Conservation (phyloP, 2,888 invertebrate genomes). For the Yponomeuta cagnagella region DNA sequence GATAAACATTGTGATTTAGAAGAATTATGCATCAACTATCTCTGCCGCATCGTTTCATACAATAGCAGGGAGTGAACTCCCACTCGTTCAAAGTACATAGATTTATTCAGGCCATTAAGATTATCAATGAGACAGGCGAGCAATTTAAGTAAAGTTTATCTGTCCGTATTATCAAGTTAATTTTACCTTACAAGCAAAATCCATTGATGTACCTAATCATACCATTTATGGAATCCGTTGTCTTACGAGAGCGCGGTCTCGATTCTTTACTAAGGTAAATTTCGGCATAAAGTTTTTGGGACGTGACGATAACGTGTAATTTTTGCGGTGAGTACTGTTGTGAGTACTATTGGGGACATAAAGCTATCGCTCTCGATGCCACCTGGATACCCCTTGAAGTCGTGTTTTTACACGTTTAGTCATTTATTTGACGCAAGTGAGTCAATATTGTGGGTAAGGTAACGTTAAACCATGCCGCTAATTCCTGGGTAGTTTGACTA, state of each 20-base stretch:
- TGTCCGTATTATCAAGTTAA: neutral
- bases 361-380: neutral
- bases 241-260: constrained; percentile 24
- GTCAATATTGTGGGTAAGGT: too few species aligned
- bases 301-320: constrained; percentile 36
- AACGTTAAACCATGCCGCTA: too few species aligned
- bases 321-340: neutral
- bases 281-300: constrained; percentile 46
- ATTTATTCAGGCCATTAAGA: constrained; percentile 6
- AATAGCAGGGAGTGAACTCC: neutral
- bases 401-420: too few species aligned
- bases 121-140: constrained; percentile 12
- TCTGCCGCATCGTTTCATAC: neutral
- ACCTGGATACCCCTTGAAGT: neutral
- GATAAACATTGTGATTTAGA: neutral
- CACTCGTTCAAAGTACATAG: constrained; percentile 5
- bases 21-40: neutral
- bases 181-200: neutral
- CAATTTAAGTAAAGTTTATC: constrained; percentile 8
- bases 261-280: constrained; percentile 22
- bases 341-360: neutral
- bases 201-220: constrained; percentile 11
- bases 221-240: constrained; percentile 32
- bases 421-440: too few species aligned
- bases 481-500: too few species aligned